phyloP scores from a whole-genome alignment of 2,113 vertebrate species.

The Fulmarus glacialis region DNA sequence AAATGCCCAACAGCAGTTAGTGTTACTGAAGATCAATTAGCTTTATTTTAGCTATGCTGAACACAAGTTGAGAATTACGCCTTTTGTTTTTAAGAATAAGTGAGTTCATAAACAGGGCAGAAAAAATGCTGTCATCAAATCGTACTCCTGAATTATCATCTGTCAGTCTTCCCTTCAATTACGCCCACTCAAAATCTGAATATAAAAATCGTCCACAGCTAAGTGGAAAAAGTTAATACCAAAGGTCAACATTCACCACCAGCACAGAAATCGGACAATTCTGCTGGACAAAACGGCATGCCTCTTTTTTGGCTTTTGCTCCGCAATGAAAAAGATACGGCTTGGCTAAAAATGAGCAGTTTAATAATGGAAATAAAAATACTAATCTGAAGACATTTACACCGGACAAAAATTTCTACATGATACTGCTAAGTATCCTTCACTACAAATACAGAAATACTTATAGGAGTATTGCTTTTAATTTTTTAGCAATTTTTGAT shows the following conservation, averaged over 20 bases:
- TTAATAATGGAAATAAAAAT: background rate
- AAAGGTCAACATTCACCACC: background rate
- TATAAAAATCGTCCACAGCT: background rate
- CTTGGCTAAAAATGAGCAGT: background rate
- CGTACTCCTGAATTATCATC: background rate
- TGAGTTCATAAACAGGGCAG: background rate
- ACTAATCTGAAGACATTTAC: background rate
- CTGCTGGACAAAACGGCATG: background rate
- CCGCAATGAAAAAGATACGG: background rate
- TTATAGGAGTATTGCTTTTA: background rate
- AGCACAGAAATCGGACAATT: background rate
- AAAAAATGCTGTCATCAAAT: background rate
- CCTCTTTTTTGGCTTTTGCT: background rate
- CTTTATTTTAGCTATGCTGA: background rate
- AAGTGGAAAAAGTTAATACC: background rate
- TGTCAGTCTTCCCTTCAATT: background rate
- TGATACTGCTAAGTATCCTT: background rate
- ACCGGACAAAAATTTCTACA: background rate
- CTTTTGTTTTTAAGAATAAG: background rate
- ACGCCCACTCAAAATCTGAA: background rate
- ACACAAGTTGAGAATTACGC: background rate
- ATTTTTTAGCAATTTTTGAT: background rate
- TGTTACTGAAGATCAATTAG: rapidly evolving
- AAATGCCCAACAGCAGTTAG: background rate
- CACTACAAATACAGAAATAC: background rate